Percentiles rank a stretch among this genome's conserved stretches.
phyloP scores from a whole-genome alignment of 2,797 vertebrate species.

The Cercopithecus petaurista region DNA sequence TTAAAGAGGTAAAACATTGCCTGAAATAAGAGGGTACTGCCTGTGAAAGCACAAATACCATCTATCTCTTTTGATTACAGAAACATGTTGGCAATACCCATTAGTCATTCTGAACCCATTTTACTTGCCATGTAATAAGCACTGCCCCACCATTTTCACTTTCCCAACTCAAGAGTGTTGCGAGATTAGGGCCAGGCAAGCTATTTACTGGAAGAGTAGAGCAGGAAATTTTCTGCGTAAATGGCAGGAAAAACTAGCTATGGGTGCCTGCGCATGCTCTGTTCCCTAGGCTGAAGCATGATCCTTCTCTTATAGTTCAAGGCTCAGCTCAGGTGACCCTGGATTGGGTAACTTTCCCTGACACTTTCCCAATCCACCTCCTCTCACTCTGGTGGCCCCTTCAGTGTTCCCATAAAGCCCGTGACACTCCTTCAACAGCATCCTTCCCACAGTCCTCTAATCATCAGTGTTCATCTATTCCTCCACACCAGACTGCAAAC shows the following conservation, averaged over 20 bases:
- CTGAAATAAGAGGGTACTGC: background rate
- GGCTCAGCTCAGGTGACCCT: background rate
- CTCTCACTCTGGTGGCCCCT: background rate
- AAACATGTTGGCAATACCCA: background rate
- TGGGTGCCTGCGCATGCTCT: background rate
- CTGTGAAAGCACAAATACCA: background rate
- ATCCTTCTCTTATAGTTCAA: background rate
- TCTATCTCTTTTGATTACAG: background rate
- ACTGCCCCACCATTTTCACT: background rate
- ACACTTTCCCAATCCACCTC: background rate
- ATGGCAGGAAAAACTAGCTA: background rate
- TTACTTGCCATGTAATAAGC: background rate
- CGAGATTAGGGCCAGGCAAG: background rate
- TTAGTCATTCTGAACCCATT: background rate
- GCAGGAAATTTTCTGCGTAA: background rate
- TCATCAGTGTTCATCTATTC: background rate
- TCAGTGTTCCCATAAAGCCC: background rate
- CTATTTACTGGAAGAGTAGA: background rate
- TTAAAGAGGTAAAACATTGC: background rate
- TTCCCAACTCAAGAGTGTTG: background rate
- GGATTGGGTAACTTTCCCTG: background rate
- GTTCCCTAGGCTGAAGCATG: background rate
- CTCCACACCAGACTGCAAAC: background rate
- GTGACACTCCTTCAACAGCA: background rate
- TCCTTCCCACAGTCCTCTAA: background rate